Evolutionary conservation across 2,888 invertebrate genomes (phyloP).

Genomic region (Ctena decussata): DNA sequence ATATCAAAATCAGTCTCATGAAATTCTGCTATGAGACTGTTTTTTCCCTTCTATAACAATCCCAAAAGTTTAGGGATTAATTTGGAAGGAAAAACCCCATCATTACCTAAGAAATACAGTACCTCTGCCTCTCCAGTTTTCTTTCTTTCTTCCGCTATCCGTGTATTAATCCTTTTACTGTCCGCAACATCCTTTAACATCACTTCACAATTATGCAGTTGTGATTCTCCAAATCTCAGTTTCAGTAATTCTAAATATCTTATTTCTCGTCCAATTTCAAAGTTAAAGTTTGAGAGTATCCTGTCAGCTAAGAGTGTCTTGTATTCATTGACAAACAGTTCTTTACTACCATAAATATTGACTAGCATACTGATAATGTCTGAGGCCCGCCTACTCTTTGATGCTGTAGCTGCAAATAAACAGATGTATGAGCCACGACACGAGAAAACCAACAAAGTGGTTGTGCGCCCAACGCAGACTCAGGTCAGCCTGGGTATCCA

Average conservation of each 20-base stretch:
- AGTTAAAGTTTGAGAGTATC: slow-evolving; percentile 90
- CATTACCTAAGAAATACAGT: no score
- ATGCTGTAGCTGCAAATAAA: slow-evolving; percentile 89
- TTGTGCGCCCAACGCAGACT: no score
- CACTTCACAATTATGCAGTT: slow-evolving; percentile 98
- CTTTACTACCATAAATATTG: slow-evolving; percentile 99
- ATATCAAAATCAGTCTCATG: no score
- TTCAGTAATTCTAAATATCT: slow-evolving; percentile 97
- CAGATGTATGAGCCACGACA: no score
- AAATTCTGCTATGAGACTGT: no score
- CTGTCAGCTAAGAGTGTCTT: slow-evolving; percentile 96
- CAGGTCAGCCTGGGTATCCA: no score
- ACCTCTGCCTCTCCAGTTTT: slow-evolving; percentile 68
- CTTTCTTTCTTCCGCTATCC: slow-evolving; percentile 83
- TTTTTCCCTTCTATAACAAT: no score
- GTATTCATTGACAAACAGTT: slow-evolving; percentile 99
- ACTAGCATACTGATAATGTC: slow-evolving; percentile 99
- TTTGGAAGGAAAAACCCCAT: no score
- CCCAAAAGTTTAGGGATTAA: no score
- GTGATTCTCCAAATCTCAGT: slow-evolving; percentile 96
- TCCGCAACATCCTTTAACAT: slow-evolving; percentile 99
- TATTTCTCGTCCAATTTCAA: slow-evolving; percentile 90
- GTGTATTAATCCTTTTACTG: slow-evolving; percentile 96
- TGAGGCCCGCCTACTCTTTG: slow-evolving; percentile 90
- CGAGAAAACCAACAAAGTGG: no score